Conservation (phyloP, 2,888 invertebrate genomes). For the Eurytoma adleriae region DNA sequence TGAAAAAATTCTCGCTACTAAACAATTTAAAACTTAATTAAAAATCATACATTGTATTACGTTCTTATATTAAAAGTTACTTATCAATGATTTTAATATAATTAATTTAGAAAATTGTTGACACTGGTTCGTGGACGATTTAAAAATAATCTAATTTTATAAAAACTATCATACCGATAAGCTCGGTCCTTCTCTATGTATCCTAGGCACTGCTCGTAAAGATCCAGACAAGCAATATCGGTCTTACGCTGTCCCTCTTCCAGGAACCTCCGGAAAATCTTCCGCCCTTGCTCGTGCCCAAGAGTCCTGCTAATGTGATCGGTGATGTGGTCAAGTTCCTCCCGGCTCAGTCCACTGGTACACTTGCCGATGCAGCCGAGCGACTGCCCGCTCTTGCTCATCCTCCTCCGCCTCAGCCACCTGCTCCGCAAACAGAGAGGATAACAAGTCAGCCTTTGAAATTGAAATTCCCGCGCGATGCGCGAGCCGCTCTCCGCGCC, state of each 20-base stretch:
- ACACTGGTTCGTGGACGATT: too few relatives aligned
- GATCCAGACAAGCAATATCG: constrained; percentile 63
- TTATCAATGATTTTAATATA: too few relatives aligned
- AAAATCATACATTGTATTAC: too few relatives aligned
- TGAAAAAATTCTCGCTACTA: too few relatives aligned
- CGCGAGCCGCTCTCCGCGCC: background rate
- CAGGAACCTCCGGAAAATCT: constrained; percentile 65
- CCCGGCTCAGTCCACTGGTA: constrained; percentile 63
- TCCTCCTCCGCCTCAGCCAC: background rate
- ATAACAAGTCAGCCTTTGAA: background rate
- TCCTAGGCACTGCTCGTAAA: constrained; percentile 61
- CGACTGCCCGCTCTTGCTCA: constrained; percentile 21
- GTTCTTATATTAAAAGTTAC: too few relatives aligned
- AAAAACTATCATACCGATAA: constrained; percentile 1
- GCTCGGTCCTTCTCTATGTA: constrained; percentile 26
- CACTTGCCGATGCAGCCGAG: constrained; percentile 70
- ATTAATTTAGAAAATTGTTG: too few relatives aligned
- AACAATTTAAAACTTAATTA: too few relatives aligned
- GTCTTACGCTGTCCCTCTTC: constrained; percentile 57
- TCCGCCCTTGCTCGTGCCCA: constrained; percentile 59
- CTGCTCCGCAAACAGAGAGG: too few relatives aligned
- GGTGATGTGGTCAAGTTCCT: constrained; percentile 62
- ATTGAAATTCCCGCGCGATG: constrained; percentile 32
- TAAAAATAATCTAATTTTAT: too few relatives aligned
- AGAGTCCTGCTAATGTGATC: constrained; percentile 66